Evolutionary conservation across 2,888 invertebrate genomes (phyloP).

Genomic region (Gisinianus flammeolus): DNA sequence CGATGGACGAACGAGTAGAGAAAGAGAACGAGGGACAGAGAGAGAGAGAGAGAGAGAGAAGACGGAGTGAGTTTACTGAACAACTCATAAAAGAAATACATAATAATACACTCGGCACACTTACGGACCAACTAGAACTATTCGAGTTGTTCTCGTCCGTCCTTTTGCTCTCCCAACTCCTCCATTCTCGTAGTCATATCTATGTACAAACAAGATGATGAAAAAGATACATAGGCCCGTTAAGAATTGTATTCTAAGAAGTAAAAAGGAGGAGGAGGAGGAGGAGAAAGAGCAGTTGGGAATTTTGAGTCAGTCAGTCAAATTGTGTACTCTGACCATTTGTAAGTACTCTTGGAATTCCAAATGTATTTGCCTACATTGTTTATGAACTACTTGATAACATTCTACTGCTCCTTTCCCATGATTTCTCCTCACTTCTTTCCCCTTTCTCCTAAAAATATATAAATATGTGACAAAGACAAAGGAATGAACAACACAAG

Average conservation of each 20-base stretch:
- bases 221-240: neutral
- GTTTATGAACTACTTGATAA: slow-evolving; percentile 5
- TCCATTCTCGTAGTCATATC: too few species aligned
- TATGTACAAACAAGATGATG: neutral
- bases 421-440: neutral
- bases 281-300: neutral
- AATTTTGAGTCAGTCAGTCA: too few species aligned
- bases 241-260: neutral
- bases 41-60: neutral
- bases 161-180: too few species aligned
- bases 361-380: slow-evolving; percentile 14
- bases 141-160: too few species aligned
- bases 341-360: too few species aligned
- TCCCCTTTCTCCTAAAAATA: neutral
- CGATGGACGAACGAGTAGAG: neutral
- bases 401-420: neutral
- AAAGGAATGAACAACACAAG: neutral
- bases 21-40: neutral
- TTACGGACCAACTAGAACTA: too few species aligned
- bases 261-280: neutral
- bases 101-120: too few species aligned
- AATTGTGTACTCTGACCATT: too few species aligned
- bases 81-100: too few species aligned
- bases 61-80: neutral
- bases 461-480: neutral